Evolutionary conservation across 2,888 invertebrate genomes (phyloP).

Genomic region (Villa cingulata): DNA sequence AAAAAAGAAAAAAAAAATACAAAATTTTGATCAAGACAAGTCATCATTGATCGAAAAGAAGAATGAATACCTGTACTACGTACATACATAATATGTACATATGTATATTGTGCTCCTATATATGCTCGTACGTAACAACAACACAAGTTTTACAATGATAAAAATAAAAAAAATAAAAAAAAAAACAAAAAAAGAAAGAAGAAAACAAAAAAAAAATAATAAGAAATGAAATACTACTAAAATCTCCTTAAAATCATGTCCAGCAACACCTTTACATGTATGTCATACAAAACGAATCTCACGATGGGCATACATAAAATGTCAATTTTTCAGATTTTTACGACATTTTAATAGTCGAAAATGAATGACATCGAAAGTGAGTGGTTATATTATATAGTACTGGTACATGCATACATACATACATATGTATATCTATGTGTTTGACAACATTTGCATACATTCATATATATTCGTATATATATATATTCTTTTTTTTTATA

Average conservation of each 20-base stretch:
- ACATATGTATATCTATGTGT: too few relatives aligned
- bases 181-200: background rate
- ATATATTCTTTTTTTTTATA: too few relatives aligned
- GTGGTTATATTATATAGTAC: background rate
- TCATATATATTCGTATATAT: too few relatives aligned
- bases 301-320: constrained; percentile 5
- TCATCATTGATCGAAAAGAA: background rate
- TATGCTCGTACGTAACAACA: too few relatives aligned
- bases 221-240: background rate
- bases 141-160: background rate
- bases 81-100: too few relatives aligned
- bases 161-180: background rate
- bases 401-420: background rate
- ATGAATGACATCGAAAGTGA: constrained; percentile 10
- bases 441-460: too few relatives aligned
- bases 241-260: constrained; percentile 2
- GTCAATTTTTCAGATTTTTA: constrained; percentile 8
- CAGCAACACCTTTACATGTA: constrained; percentile 4
- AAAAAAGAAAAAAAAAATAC: too few relatives aligned
- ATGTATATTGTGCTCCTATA: too few relatives aligned
- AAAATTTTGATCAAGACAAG: background rate
- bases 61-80: too few relatives aligned
- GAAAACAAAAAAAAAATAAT: background rate
- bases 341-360: constrained; percentile 8
- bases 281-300: background rate